Percentiles rank a stretch among this genome's conserved stretches.
Evolutionary conservation across 2,888 invertebrate species (phyloP).

Genomic region (Rapana venosa): DNA sequence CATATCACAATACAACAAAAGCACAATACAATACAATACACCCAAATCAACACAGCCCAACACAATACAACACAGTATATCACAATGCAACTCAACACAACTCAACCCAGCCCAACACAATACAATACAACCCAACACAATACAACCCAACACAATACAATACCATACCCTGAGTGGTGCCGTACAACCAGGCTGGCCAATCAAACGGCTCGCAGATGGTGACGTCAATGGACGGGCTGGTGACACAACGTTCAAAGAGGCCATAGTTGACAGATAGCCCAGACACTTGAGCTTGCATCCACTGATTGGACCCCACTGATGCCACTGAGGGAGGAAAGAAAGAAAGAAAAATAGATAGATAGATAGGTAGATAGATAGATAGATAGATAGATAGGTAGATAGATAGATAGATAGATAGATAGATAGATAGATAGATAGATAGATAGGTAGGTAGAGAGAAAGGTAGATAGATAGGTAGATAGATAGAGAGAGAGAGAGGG

Average conservation of each 20-base stretch:
- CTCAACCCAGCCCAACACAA: no score
- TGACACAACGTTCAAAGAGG: constrained; percentile 20
- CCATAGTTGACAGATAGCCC: not conserved
- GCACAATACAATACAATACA: no score
- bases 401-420: not conserved
- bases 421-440: no score
- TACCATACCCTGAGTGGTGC: not conserved
- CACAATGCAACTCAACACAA: no score
- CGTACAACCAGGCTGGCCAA: constrained; percentile 20
- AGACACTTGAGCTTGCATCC: not conserved
- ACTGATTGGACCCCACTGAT: not conserved
- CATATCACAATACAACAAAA: no score
- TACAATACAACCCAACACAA: no score
- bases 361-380: no score
- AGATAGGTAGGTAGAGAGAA: no score
- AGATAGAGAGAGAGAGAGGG: not conserved
- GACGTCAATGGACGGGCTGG: not conserved
- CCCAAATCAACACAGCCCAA: no score
- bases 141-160: not conserved
- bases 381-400: no score
- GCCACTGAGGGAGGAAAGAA: not conserved
- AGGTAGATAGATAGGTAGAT: not conserved
- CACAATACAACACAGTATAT: no score
- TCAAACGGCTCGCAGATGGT: not conserved
- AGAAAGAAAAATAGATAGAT: not conserved